Evolutionary conservation across 2,888 invertebrate genomes (phyloP), one percentile per base, ranked within the genome.

Genomic region (Spodoptera picta): DNA sequence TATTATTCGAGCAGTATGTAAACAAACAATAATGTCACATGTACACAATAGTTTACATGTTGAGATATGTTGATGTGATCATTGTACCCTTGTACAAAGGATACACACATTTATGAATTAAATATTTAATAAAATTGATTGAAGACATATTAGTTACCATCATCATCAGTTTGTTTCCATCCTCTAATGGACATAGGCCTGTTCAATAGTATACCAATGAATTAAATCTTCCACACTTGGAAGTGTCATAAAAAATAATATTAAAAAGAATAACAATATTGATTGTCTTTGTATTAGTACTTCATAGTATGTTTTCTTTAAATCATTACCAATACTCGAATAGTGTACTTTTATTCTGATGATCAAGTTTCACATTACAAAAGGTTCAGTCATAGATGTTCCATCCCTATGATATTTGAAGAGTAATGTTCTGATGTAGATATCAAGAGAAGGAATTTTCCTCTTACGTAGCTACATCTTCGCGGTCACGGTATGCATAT

Each of bases 11-110:
- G 50, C 53, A 55, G 47, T 63, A 70, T 70, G 64, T 77, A 77
- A 79, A 79, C 69, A 77, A 75, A 75, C 68, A 79, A 63, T 54
- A 62, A 54, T 68, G 59, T 68, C 65, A 61, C 56, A 51, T 41
- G 19, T 57, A 52, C 47, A 46, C 27, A 54, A 53, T 52, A 46
- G 9, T 50, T 61, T 62, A 56, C 36, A 36, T 55, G 59, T 49
- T 48, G 23, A 60, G 47, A 46, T 66, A 47, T 59, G 50, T 66
- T 27, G n/a, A 73, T 54, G 46, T 63, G 36, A 36, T 14, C 49
- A 48, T 52, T 72, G 36, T 36, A 36, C 36, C 6, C 7, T 36
- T 9, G 36, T 36, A 36, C 36, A 36, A 36, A 36, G 6, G 5
- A 7, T 9, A 36, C 36, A 36, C 7, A 7, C 36, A 19, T 12